Conservation (phyloP, 64 coral and sea anemone genomes). For the Dendronephthya gigantea region DNA sequence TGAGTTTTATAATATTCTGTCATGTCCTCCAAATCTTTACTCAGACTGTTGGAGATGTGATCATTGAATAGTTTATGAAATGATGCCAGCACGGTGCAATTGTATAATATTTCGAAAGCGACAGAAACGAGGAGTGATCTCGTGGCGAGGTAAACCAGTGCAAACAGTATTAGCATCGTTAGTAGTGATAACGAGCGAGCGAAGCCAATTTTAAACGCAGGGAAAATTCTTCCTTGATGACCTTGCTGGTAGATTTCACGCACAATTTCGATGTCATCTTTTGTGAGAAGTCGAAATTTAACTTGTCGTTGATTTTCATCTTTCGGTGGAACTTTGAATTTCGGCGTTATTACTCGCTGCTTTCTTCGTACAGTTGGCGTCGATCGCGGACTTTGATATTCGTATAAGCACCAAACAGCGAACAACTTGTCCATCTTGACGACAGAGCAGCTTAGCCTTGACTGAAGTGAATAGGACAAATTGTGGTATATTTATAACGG, state of each 20-base stretch:
- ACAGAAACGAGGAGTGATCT: background rate
- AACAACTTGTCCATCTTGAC: constrained; percentile 18
- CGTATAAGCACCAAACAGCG: constrained; percentile 17
- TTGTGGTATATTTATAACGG: constrained; percentile 11
- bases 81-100: background rate
- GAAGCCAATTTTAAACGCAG: background rate
- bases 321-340: background rate
- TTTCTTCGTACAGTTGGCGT: background rate
- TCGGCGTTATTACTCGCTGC: background rate
- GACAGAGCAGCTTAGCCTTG: background rate
- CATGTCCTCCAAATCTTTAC: background rate
- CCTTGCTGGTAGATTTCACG: constrained; percentile 4
- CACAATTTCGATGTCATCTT: constrained; percentile 10
- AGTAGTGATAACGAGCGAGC: background rate
- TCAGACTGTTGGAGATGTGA: background rate
- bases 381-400: background rate
- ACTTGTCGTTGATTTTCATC: background rate
- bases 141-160: background rate
- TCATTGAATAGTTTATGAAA: constrained; percentile 14
- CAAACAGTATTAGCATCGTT: background rate
- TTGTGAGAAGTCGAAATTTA: background rate
- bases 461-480: background rate
- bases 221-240: background rate
- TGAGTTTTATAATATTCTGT: background rate
- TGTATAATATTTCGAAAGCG: background rate